A percentile compares a stretch with the other conserved stretches of the same genome.
Evolutionary conservation across 2,888 invertebrate species (phyloP).

Genomic region (Troglohyphantes excavatus): DNA sequence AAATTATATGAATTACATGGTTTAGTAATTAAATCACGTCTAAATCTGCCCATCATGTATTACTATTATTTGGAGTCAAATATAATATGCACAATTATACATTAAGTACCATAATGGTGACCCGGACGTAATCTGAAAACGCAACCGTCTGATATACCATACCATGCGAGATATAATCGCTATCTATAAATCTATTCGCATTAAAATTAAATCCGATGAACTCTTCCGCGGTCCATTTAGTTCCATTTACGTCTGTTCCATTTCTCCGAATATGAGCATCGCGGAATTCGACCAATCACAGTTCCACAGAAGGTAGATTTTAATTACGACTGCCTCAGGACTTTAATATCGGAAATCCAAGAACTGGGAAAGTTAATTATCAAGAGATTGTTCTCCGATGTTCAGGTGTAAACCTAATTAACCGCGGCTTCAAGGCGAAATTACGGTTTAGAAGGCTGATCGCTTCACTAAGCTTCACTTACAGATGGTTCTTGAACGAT

Average conservation of each 20-base stretch:
- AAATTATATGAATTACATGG: no score
- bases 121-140: no score
- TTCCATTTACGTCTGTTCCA: not conserved
- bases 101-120: no score
- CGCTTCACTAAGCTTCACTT: constrained; percentile 1
- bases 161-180: no score
- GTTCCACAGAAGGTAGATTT: not conserved
- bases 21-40: no score
- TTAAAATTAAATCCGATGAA: not conserved
- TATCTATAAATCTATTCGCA: no score
- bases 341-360: not conserved
- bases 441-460: not conserved
- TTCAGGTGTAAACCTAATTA: constrained; percentile 9
- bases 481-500: not conserved
- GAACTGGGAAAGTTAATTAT: not conserved
- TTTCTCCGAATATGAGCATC: not conserved
- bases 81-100: no score
- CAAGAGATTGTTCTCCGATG: constrained; percentile 4
- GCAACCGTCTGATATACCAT: no score
- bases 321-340: not conserved
- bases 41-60: no score
- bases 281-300: not conserved
- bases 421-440: not conserved
- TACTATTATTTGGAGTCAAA: no score
- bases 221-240: not conserved